Evolutionary conservation across 2,797 vertebrate genomes (phyloP).

Genomic region (Agapornis canus): DNA sequence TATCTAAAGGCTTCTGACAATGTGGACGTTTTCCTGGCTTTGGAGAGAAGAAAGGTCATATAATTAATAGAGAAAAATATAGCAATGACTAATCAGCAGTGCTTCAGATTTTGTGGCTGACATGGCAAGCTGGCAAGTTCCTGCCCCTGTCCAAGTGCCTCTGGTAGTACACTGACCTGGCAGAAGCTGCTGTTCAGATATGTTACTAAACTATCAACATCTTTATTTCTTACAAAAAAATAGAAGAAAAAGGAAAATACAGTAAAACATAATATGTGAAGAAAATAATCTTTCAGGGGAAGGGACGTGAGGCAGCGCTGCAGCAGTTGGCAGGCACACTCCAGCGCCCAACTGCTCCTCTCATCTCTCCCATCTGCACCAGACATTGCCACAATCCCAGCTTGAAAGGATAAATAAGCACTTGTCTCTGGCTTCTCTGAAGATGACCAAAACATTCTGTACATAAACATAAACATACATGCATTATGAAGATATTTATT

Average conservation of each 20-base stretch:
- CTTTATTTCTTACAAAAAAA: background rate
- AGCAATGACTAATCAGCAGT: background rate
- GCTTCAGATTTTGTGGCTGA: slow-evolving; percentile 2
- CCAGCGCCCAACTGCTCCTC: background rate
- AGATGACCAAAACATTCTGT: background rate
- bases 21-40: background rate
- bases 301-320: background rate
- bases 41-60: background rate
- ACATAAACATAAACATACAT: background rate
- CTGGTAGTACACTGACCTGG: background rate
- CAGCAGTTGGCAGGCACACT: background rate
- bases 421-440: background rate
- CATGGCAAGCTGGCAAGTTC: background rate
- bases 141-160: background rate
- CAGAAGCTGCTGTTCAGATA: background rate
- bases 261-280: background rate
- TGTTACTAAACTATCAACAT: background rate
- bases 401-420: background rate
- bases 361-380: background rate
- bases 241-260: background rate
- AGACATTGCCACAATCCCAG: background rate
- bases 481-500: background rate
- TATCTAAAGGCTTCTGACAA: background rate
- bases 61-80: slow-evolving; percentile 10
- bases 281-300: background rate